Conservation (phyloP, 2,888 invertebrate species). For the Tachina lurida region DNA sequence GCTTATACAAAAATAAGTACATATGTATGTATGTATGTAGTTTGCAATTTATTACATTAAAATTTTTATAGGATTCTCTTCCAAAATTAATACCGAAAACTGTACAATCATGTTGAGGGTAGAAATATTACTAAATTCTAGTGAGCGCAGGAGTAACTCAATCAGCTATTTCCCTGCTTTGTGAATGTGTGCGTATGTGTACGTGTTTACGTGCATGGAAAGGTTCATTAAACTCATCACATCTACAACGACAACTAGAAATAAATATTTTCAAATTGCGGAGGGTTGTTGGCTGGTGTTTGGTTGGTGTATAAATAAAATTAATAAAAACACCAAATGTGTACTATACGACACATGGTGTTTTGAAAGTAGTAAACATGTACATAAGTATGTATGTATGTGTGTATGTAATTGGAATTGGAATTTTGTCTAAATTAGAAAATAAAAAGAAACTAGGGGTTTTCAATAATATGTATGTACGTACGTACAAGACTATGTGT, state of each 20-base stretch:
- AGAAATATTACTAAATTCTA: constrained; percentile 62
- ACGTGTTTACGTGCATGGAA: constrained; percentile 22
- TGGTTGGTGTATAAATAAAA: constrained; percentile 62
- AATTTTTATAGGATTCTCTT: constrained; percentile 48
- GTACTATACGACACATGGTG: constrained; percentile 56
- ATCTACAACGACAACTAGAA: constrained; percentile 39
- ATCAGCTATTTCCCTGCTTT: constrained; percentile 21
- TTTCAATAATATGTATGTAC: constrained; percentile 37
- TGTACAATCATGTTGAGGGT: constrained; percentile 68
- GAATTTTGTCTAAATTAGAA: constrained; percentile 67
- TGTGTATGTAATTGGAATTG: constrained; percentile 39
- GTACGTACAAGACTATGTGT: not conserved
- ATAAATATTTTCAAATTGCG: constrained; percentile 22
- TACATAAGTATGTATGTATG: too few species aligned
- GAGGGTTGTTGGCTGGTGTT: constrained; percentile 72
- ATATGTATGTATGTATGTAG: constrained; percentile 27
- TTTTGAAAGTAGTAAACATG: constrained; percentile 30
- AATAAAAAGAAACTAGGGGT: constrained; percentile 52
- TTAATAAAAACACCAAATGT: constrained; percentile 24
- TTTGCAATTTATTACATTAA: constrained; percentile 43
- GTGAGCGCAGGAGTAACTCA: constrained; percentile 52
- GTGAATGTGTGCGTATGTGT: not conserved
- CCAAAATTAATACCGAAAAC: constrained; percentile 52
- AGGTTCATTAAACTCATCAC: constrained; percentile 72
- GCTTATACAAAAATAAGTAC: constrained; percentile 16